Evolutionary conservation across 2,113 vertebrate genomes (phyloP).

Genomic region (Gopherus flavomarginatus): DNA sequence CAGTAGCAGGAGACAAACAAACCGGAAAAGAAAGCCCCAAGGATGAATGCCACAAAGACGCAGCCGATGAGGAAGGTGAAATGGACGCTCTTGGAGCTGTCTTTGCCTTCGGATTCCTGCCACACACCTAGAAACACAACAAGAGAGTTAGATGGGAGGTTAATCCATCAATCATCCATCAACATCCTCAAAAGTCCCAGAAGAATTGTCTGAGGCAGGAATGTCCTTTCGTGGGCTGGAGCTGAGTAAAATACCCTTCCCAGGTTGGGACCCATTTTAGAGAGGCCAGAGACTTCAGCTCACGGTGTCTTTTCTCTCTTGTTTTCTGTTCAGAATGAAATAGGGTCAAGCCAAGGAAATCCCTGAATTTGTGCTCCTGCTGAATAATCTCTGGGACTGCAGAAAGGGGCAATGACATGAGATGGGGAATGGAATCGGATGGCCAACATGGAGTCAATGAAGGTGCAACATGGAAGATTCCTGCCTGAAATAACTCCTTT

Average conservation of each 20-base stretch:
- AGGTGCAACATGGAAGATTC: background rate
- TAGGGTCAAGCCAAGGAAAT: background rate
- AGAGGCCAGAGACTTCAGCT: background rate
- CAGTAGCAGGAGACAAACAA: conserved; percentile 92
- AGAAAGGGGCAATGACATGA: background rate
- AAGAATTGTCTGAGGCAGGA: background rate
- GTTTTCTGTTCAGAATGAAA: background rate
- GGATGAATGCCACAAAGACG: conserved; percentile 87
- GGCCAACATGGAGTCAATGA: background rate
- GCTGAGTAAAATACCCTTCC: background rate
- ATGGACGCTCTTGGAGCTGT: conserved; percentile 83
- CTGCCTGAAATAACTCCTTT: background rate
- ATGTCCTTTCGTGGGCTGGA: background rate
- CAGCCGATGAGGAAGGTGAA: conserved; percentile 88
- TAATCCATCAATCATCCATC: background rate
- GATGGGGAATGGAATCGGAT: background rate
- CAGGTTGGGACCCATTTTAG: background rate
- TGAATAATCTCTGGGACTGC: background rate
- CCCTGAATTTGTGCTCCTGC: background rate
- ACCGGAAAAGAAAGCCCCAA: conserved; percentile 90
- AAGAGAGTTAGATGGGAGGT: background rate
- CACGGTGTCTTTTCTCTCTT: background rate
- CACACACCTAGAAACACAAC: conserved; percentile 78
- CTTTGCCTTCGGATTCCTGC: conserved; percentile 79
- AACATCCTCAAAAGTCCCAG: background rate